Base-by-base conservation (phyloP, 2,113 vertebrate species). In the Addax nasomaculatus region DNA sequence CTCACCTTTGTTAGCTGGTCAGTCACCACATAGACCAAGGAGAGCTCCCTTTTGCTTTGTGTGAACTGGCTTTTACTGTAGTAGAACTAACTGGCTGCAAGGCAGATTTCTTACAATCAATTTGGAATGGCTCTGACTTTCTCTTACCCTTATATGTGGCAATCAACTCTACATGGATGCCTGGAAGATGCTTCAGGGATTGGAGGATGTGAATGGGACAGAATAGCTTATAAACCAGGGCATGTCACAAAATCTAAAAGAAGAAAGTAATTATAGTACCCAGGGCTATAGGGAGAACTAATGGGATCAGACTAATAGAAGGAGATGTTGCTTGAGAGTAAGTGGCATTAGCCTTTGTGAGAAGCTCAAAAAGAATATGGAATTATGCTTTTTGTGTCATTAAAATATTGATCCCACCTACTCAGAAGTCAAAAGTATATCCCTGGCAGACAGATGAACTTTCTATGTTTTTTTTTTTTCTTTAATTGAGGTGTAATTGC, bases 291-390 rank as follows among this genome's bases (percentile, higher is more conserved):
- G 62, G 9, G 57, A 83, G 55, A 95, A 85, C n/a, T 76, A 80
- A 92, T 92, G 79, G 80, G 53, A 93, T 92, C 36, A 83, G 92
- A 90, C 16, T 85, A 80, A 87, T 53, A 51, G 93, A 87, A 90
- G 36, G 80, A 96, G 27, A 45, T 53, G 6, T 83, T 97, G 80
- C 13, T 90, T 25, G 39, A 92, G 36, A 96, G 85, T 55, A 47
- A 93, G 29, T 70, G 83, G 70, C 55, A 45, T 55, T 90, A 78
- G 13, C 21, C 51, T 96, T 6, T 62, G 10, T 33, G 43, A 62
- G 45, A 90, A 36, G 11, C 51, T 89, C 27, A 87, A 58, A 94
- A 89, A 88, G n/a, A 55, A 49, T 60, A 29, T 53, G 25, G 16
- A 93, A 93, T 97, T 76, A 95, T 11, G 17, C 47, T 90, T 55